Base-by-base conservation (phyloP, 2,888 invertebrate genomes). In the Galeruca laticollis region DNA sequence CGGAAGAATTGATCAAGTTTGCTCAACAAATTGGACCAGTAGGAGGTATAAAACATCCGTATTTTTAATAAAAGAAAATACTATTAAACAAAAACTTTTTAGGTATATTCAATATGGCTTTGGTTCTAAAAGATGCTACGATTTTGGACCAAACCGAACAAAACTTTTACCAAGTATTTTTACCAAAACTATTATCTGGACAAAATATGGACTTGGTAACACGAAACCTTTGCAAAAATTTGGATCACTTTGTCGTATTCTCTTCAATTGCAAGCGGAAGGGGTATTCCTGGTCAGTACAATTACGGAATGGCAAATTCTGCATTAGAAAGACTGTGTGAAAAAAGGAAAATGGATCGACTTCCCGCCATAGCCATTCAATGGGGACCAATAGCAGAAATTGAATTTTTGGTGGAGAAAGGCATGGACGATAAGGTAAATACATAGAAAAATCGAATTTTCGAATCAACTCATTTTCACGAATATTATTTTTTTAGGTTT, bases 111-210 rank as follows among this genome's bases (percentile, higher is more conserved):
- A 78, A 78, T 52, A 68, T 77, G 74, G 79, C 77, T 1, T 88
- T 89, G 83, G 88, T 88, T 3, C 80, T 90, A 21, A 85, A 84
- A 68, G 90, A 91, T 77, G 86, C 85, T 0, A 74, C 89, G 0
- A 84, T 88, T 73, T 87, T 88, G 68, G 89, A 89, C 75, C 90
- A 90, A 80, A 86, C 86, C 0, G 76, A 77, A 2, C 86, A 87
- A 51, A 82, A 79, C 18, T 91, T 89, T 75, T 83, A 87, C 68
- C 86, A 86, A n/a, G 89, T 88, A 0, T 86, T 87, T 69, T 83
- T 82, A n/a, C 86, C 90, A 0, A 92, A 92, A 83, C 89, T 89
- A 4, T 80, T 84, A 72, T 88, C 89, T 15, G 90, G 90, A 0
- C 81, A 86, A 56, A 85, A 88, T 75, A 78, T 92, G 60, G 91